These are phyloP conservation scores for Danio choprae DNA, from an alignment of 2,797 vertebrate genomes.

Conservation along the genomic window DNA sequence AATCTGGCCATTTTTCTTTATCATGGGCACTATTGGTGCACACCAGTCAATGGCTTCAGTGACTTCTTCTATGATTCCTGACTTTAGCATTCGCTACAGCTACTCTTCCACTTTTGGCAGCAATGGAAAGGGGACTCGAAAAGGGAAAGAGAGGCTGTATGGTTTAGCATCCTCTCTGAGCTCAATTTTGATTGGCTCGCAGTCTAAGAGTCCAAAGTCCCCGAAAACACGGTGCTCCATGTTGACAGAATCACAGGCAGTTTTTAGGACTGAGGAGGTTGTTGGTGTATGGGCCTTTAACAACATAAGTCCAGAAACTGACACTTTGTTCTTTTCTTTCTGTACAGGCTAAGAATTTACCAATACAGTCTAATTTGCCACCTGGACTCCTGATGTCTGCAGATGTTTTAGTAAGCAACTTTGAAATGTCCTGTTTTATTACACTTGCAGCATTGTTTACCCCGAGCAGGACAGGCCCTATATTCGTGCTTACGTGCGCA, in stretches of 20 bases:
- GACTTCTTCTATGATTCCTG: constrained; percentile 22
- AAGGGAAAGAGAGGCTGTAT: neutral
- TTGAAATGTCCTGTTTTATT: constrained; percentile 31
- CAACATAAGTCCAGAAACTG: neutral
- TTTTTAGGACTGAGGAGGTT: neutral
- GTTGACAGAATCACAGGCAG: neutral
- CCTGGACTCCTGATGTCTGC: constrained; percentile 7
- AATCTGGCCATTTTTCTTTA: neutral
- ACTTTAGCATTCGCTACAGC: neutral
- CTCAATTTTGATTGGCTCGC: neutral
- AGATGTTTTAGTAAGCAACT: neutral
- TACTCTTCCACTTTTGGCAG: constrained; percentile 37
- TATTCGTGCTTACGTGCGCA: neutral
- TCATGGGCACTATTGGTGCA: constrained; percentile 17
- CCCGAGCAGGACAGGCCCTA: neutral
- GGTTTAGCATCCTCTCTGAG: constrained; percentile 2
- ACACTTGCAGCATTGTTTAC: constrained; percentile 15
- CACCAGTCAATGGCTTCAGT: constrained; percentile 24
- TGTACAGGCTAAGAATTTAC: neutral
- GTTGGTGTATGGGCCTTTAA: neutral
- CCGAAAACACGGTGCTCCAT: neutral
- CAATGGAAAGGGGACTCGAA: neutral
- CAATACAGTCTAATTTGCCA: constrained; percentile 1
- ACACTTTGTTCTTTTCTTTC: neutral
- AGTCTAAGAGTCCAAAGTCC: neutral